Conservation (phyloP, 2,113 vertebrate genomes). For the Melanocharis versteri region DNA sequence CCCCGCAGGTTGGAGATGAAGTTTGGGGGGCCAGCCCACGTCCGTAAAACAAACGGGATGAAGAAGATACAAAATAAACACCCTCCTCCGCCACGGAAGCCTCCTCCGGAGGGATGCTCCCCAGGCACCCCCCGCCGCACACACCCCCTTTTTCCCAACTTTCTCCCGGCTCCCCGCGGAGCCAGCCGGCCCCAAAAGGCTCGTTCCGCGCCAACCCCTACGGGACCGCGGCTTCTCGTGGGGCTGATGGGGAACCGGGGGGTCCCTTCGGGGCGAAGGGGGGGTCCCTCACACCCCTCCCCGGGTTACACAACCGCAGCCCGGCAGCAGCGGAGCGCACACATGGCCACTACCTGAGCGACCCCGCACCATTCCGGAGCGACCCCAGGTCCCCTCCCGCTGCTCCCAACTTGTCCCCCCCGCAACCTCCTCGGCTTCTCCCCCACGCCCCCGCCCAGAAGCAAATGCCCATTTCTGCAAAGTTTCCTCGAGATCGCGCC, state of each 20-base stretch:
- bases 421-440: background rate
- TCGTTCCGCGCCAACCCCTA: background rate
- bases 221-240: background rate
- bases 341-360: conserved; percentile 16
- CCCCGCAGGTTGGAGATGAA: background rate
- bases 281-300: no score
- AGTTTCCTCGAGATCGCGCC: conserved; percentile 42
- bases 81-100: background rate
- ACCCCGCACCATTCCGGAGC: background rate
- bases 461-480: conserved; percentile 3
- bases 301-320: background rate
- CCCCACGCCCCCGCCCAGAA: background rate
- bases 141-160: background rate
- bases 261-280: background rate
- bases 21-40: background rate
- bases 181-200: background rate
- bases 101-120: background rate
- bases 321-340: background rate
- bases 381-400: background rate
- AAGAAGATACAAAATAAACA: background rate
- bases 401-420: background rate
- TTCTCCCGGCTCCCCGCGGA: background rate
- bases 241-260: background rate
- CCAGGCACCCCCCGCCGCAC: background rate
- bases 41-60: background rate